These are phyloP conservation scores for Crocidura indochinensis DNA, from an alignment of 2,797 vertebrate genomes.

Conservation along the genomic window DNA sequence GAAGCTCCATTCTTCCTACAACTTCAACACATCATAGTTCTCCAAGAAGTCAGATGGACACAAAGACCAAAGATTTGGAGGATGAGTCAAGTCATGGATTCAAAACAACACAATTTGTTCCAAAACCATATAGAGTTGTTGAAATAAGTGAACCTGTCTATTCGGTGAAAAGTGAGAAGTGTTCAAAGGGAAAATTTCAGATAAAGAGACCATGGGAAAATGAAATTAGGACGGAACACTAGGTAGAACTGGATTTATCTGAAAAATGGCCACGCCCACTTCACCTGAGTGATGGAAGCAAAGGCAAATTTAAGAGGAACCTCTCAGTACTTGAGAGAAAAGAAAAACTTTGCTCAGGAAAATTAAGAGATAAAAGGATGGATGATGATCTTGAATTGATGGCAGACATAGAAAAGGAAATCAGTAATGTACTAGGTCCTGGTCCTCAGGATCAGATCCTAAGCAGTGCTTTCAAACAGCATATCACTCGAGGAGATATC, in stretches of 20 bases:
- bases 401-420: slow-evolving; percentile 95
- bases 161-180: no score
- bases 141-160: no score
- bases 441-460: slow-evolving; percentile 93
- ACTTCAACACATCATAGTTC: no score
- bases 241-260: slow-evolving; percentile 90
- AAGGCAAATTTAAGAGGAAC: slow-evolving; percentile 76
- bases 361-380: slow-evolving; percentile 78
- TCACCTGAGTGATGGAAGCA: slow-evolving; percentile 89
- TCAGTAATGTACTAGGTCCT: slow-evolving; percentile 91
- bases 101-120: no score
- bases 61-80: no score
- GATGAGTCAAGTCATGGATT: no score
- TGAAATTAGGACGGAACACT: slow-evolving; percentile 83
- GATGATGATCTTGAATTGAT: slow-evolving; percentile 92
- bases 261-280: slow-evolving; percentile 91
- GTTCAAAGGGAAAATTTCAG: slow-evolving; percentile 72
- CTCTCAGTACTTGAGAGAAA: slow-evolving; percentile 50
- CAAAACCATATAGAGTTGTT: no score
- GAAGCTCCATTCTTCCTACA: no score
- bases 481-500: slow-evolving; percentile 95
- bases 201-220: slow-evolving; percentile 56
- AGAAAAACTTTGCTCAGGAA: slow-evolving; percentile 79
- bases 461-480: slow-evolving; percentile 95
- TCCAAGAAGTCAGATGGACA: no score